phyloP scores from a whole-genome alignment of 2,888 invertebrate genomes.

The Dryomyza anilis region DNA sequence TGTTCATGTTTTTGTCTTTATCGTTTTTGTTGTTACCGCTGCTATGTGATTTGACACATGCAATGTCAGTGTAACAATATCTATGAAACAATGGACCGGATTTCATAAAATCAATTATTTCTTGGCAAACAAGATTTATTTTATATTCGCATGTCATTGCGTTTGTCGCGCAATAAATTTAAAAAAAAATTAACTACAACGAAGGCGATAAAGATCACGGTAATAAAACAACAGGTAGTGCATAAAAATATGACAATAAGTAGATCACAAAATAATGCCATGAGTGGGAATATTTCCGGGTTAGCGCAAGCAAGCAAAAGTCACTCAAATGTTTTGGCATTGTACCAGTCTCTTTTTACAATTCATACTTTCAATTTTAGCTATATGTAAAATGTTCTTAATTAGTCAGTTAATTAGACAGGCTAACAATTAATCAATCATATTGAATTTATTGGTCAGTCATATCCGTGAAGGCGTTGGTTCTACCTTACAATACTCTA shows the following conservation, averaged over 20 bases:
- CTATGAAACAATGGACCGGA: neutral
- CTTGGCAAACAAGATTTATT: neutral
- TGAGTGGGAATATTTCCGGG: neutral
- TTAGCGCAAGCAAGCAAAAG: neutral
- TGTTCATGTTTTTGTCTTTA: neutral
- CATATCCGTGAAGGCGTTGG: slow-evolving; percentile 2
- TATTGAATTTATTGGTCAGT: neutral
- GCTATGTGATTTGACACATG: neutral
- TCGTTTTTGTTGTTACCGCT: neutral
- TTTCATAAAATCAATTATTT: neutral
- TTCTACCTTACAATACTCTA: no score
- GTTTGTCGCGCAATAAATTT: no score
- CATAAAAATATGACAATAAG: no score
- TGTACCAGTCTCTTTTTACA: neutral
- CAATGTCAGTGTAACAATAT: neutral
- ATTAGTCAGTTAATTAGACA: neutral
- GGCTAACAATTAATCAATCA: neutral
- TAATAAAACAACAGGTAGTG: neutral
- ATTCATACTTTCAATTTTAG: neutral
- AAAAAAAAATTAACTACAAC: neutral
- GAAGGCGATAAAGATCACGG: neutral
- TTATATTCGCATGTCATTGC: neutral
- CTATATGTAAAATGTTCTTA: neutral
- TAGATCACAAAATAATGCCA: no score
- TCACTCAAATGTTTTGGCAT: no score